phyloP scores from a whole-genome alignment of 2,888 invertebrate species.

The Drosophila recens region DNA sequence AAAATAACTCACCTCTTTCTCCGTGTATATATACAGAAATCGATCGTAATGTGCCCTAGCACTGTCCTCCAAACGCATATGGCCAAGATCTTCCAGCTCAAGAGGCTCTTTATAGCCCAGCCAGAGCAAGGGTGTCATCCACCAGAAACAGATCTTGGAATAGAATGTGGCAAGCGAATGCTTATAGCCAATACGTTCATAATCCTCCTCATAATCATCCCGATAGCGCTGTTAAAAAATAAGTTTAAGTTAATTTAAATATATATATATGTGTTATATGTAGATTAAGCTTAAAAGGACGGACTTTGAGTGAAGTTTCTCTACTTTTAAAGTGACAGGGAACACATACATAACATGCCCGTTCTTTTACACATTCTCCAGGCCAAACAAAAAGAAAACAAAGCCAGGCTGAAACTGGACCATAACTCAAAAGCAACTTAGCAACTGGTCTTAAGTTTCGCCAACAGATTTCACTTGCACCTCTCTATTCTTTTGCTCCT shows the following conservation, averaged over 20 bases:
- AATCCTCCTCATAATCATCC: conserved; percentile 77
- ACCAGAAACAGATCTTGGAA: conserved; percentile 91
- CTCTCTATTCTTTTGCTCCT: neutral
- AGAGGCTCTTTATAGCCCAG: conserved; percentile 89
- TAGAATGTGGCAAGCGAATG: conserved; percentile 87
- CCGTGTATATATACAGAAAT: conserved; percentile 87
- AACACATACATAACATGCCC: conserved; percentile 29
- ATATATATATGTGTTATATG: neutral
- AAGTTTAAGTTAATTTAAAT: neutral
- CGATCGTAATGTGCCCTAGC: conserved; percentile 88
- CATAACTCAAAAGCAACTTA: conserved; percentile 60
- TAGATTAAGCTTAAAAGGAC: conserved; percentile 1
- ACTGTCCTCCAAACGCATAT: conserved; percentile 88
- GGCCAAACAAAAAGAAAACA: conserved; percentile 34
- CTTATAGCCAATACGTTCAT: conserved; percentile 84
- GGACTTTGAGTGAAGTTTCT: conserved; percentile 19
- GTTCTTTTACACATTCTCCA: conserved; percentile 14
- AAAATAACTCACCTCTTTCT: conserved; percentile 83
- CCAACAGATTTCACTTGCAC: conserved; percentile 40
- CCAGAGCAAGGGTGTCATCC: conserved; percentile 90
- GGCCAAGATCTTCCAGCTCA: conserved; percentile 90
- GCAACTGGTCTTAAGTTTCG: conserved; percentile 56
- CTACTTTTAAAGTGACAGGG: conserved; percentile 27
- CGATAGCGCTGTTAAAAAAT: conserved; percentile 75
- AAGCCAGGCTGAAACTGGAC: conserved; percentile 43